phyloP scores from a whole-genome alignment of 2,113 vertebrate genomes.

The Sorex fumeus region DNA sequence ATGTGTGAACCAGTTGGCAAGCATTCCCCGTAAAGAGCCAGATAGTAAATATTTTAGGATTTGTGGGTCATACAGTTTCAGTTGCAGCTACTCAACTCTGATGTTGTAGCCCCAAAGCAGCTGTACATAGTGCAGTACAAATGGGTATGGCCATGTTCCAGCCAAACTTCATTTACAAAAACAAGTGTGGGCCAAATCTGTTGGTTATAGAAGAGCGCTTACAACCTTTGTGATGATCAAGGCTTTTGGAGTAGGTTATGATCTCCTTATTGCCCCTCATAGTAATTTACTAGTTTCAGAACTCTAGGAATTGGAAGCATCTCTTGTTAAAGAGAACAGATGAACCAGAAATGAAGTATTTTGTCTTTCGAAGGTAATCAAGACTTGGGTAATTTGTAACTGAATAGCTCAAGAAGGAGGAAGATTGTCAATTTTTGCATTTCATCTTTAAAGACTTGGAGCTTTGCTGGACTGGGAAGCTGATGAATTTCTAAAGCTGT shows the following conservation, averaged over 20 bases:
- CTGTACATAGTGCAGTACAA: background rate
- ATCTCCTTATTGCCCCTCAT: background rate
- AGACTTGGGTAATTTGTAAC: background rate
- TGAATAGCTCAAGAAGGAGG: slow-evolving; percentile 32
- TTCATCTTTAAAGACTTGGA: slow-evolving; percentile 23
- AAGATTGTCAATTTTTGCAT: slow-evolving; percentile 9
- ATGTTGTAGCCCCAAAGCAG: background rate
- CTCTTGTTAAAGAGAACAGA: slow-evolving; percentile 23
- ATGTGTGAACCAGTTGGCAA: slow-evolving; percentile 42
- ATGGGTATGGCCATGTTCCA: background rate
- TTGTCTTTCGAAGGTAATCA: background rate
- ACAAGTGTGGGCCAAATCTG: background rate
- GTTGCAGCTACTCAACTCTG: background rate
- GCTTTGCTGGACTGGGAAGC: slow-evolving; percentile 29
- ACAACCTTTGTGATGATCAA: background rate
- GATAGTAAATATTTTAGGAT: slow-evolving; percentile 51
- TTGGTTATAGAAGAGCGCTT: background rate
- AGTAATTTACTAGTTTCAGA: background rate
- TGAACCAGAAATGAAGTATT: background rate
- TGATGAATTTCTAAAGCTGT: slow-evolving; percentile 26
- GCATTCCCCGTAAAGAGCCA: slow-evolving; percentile 28
- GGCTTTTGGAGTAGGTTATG: slow-evolving; percentile 14
- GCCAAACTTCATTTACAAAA: slow-evolving; percentile 18
- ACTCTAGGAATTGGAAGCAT: slow-evolving; percentile 40
- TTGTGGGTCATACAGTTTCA: slow-evolving; percentile 38